Conservation (phyloP, 2,888 invertebrate genomes). For the Acleris emargana region DNA sequence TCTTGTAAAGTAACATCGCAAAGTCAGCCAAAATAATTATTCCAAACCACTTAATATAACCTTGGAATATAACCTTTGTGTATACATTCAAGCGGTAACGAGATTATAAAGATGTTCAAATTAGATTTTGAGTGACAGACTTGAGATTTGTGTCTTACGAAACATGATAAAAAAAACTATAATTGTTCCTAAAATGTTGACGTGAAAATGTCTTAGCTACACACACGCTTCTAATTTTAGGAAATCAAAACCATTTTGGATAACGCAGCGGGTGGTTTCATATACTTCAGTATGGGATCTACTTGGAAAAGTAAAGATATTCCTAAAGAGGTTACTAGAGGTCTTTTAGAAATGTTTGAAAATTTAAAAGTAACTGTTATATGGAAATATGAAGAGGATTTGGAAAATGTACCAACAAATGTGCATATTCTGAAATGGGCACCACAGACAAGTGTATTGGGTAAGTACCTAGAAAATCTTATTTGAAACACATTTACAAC, state of each 20-base stretch:
- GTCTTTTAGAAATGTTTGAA: conserved; percentile 55
- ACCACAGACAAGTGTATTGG: conserved; percentile 66
- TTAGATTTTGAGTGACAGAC: too few relatives aligned
- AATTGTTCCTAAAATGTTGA: too few relatives aligned
- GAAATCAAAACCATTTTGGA: conserved; percentile 66
- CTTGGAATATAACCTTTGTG: too few relatives aligned
- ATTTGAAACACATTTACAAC: too few relatives aligned
- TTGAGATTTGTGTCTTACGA: too few relatives aligned
- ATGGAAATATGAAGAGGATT: conserved; percentile 66
- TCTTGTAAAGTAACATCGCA: background rate
- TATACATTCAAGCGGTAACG: too few relatives aligned
- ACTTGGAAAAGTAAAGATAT: conserved; percentile 56
- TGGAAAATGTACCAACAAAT: conserved; percentile 57
- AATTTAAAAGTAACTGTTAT: conserved; percentile 62
- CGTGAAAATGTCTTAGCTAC: background rate
- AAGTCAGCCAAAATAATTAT: too few relatives aligned
- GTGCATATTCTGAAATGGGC: conserved; percentile 67
- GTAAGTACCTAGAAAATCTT: conserved; percentile 43
- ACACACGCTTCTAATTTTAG: conserved; percentile 45
- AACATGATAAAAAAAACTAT: too few relatives aligned
- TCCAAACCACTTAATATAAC: too few relatives aligned
- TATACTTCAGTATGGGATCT: conserved; percentile 69
- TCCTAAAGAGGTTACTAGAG: conserved; percentile 49
- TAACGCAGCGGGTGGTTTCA: conserved; percentile 57
- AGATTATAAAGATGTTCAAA: too few relatives aligned